These are phyloP conservation scores for Amblyteles armatorius DNA, from an alignment of 2,888 invertebrate genomes.

Conservation along the genomic window DNA sequence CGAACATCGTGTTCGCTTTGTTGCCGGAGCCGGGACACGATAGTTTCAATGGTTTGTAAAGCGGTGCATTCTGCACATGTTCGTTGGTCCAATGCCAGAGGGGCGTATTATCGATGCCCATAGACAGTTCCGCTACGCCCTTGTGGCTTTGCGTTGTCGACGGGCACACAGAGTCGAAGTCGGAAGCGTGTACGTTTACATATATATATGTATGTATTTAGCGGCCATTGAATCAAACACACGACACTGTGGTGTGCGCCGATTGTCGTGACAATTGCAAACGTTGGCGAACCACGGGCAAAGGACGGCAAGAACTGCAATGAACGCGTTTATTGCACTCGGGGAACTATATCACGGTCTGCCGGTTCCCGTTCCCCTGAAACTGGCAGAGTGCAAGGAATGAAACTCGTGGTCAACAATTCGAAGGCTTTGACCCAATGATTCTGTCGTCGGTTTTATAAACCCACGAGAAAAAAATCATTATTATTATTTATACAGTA, in stretches of 20 bases:
- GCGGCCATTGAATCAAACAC: slow-evolving; percentile 14
- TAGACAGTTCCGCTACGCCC: not conserved
- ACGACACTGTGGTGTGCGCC: not conserved
- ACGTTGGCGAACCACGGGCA: not conserved
- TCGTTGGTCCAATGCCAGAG: not conserved
- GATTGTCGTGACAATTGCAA: slow-evolving; percentile 29
- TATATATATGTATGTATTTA: not conserved
- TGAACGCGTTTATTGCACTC: slow-evolving; percentile 38
- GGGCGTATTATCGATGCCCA: not conserved
- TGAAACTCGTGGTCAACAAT: slow-evolving; percentile 9
- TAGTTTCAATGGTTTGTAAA: slow-evolving; percentile 41
- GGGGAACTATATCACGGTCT: slow-evolving; percentile 23
- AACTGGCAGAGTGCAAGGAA: not conserved
- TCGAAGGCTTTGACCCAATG: not conserved
- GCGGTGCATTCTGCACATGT: not conserved
- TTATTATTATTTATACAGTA: no score
- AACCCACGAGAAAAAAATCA: no score
- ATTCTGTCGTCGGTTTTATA: no score
- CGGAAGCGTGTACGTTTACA: not conserved
- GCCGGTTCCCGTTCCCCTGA: not conserved
- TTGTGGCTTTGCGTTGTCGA: not conserved
- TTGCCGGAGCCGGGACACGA: not conserved
- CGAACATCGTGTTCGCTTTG: slow-evolving; percentile 24
- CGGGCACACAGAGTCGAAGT: not conserved
- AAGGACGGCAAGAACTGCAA: slow-evolving; percentile 18